Evolutionary conservation across 2,797 vertebrate genomes (phyloP), one percentile per base, ranked within the genome.

Genomic region (Molothrus aeneus): DNA sequence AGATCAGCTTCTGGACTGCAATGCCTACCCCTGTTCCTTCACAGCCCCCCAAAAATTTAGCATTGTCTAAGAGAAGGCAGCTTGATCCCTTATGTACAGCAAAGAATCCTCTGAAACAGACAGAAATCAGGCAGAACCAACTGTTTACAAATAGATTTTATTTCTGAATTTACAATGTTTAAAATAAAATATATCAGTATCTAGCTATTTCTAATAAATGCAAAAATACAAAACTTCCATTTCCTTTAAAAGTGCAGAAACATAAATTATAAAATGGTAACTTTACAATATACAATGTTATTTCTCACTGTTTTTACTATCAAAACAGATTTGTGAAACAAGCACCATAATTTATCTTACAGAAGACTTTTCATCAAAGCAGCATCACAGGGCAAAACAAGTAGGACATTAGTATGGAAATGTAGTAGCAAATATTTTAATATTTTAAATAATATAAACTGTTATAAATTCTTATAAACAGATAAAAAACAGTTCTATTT

Each of bases 201-300:
- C 90, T 40, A 96, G 63, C 42, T 85, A 92, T 43, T 83, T 85
- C 86, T 88, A 96, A 96, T 94, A 92, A 96, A 95, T 95, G 84
- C 63, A 97, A 97, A 98, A 98, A 97, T 96, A 97, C 78, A 97
- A 95, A 72, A 96, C 51, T 92, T 94, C 26, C 90, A 75, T 51
- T 92, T 94, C 31, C 74, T 97, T 95, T 78, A 92, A 95, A 97
- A 94, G 94, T 97, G 97, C 88, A 95, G 71, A 93, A 94, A 85
- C 61, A 32, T 93, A 94, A 96, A 68, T 81, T 90, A 96, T 17
- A 96, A 96, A 97, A 97, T 92, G 53, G 91, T 95, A 95, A 91
- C 71, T 95, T 91, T 79, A 79, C 96, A 89, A 89, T 61, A 93
- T 69, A 96, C 71, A 94, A 78, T 61, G 21, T 92, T 75, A 85